Percentiles rank a stretch among this genome's conserved stretches.
Conservation (phyloP, 2,888 invertebrate species). For the Drosophila fulvimacula region DNA sequence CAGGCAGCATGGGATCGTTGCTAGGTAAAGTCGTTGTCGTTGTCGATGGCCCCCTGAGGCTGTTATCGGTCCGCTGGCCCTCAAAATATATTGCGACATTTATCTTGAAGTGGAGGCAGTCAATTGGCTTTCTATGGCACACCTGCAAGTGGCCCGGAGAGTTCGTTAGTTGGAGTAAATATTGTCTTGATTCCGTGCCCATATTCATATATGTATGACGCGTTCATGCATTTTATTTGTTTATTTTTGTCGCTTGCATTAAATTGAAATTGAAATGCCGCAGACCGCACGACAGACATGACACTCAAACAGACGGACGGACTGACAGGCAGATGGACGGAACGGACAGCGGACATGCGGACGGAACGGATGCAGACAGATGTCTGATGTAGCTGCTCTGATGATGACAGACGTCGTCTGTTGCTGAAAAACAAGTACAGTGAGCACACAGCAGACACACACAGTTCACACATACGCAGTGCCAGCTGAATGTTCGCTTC, state of each 20-base stretch:
- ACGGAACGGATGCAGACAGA: conserved; percentile 20
- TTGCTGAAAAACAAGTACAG: conserved; percentile 55
- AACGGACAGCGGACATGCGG: conserved; percentile 1
- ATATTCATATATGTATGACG: conserved; percentile 46
- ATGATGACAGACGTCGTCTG: conserved; percentile 53
- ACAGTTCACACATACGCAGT: not conserved
- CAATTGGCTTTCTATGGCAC: conserved; percentile 11
- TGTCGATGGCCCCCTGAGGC: conserved; percentile 7
- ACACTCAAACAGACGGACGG: conserved; percentile 32
- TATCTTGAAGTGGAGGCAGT: conserved; percentile 25
- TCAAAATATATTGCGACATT: conserved; percentile 46
- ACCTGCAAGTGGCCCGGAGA: conserved; percentile 7
- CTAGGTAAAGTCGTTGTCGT: conserved; percentile 14
- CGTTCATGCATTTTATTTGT: conserved; percentile 70
- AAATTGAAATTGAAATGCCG: conserved; percentile 80
- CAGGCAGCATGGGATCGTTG: conserved; percentile 24
- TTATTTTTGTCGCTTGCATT: conserved; percentile 70
- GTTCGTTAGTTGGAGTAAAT: conserved; percentile 18
- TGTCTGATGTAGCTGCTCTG: conserved; percentile 42
- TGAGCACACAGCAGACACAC: conserved; percentile 1
- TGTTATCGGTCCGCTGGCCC: conserved; percentile 2
- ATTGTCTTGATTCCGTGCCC: conserved; percentile 45
- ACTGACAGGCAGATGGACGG: conserved; percentile 6
- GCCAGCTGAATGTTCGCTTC: not conserved
- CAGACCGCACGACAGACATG: conserved; percentile 65